Conservation (phyloP, 1,140 invertebrate species). For the Panagrolaimus sp. region DNA sequence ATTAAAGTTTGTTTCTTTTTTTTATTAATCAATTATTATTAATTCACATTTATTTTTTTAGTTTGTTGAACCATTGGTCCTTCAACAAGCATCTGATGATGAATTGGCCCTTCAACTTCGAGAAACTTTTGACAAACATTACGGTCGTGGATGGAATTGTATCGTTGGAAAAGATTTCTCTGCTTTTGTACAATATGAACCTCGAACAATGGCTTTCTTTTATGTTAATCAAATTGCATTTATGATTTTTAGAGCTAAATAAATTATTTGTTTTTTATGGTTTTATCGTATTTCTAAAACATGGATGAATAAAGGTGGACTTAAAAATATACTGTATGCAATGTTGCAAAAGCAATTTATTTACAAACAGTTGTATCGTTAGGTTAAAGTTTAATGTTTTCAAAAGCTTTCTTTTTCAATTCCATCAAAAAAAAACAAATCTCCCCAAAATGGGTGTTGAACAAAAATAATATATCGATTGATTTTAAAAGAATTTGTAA, state of each 20-base stretch:
- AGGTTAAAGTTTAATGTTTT: too few relatives aligned
- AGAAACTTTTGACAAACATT: constrained; percentile 4
- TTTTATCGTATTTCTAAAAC: not conserved
- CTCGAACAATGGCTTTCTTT: not conserved
- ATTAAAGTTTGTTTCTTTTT: not conserved
- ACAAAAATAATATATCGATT: too few relatives aligned
- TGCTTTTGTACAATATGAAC: constrained; percentile 5
- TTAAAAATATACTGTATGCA: too few relatives aligned
- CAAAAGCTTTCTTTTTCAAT: too few relatives aligned
- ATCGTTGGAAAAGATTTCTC: not conserved
- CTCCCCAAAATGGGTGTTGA: too few relatives aligned
- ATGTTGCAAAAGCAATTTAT: too few relatives aligned
- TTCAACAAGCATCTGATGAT: constrained; percentile 4
- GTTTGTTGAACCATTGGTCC: constrained; percentile 10
- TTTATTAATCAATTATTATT: not conserved
- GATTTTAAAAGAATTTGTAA: too few relatives aligned
- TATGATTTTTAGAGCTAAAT: constrained; percentile 11
- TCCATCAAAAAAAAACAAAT: too few relatives aligned
- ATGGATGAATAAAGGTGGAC: too few relatives aligned
- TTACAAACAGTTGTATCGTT: too few relatives aligned
- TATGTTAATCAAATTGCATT: not conserved
- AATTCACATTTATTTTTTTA: not conserved
- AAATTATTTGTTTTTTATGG: not conserved
- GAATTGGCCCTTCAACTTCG: constrained; percentile 4
- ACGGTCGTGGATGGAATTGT: constrained; percentile 5